These are phyloP conservation scores for Apodemus agrarius DNA, from an alignment of 2,797 vertebrate genomes.

Conservation along the genomic window DNA sequence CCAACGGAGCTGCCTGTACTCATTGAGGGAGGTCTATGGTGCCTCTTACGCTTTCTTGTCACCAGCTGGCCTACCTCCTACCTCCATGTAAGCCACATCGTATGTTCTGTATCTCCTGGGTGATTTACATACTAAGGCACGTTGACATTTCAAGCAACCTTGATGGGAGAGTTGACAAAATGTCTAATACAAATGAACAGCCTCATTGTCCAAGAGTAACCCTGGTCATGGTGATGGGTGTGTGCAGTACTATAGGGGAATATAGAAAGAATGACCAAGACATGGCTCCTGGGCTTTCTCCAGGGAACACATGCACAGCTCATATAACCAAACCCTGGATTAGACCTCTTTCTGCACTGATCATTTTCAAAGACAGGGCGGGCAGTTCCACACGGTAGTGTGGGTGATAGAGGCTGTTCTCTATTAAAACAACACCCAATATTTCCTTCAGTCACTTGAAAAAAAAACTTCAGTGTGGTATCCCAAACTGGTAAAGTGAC, in stretches of 20 bases:
- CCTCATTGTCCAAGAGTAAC: neutral
- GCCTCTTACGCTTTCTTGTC: neutral
- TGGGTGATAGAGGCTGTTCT: neutral
- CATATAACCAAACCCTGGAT: neutral
- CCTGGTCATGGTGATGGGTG: neutral
- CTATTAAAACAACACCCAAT: neutral
- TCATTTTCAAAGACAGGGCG: neutral
- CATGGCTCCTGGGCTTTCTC: neutral
- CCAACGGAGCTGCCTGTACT: neutral
- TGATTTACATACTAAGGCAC: neutral
- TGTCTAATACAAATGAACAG: neutral
- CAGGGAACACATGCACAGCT: neutral
- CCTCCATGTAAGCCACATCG: neutral
- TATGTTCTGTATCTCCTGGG: neutral
- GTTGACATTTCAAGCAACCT: conserved; percentile 28
- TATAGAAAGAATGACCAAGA: neutral
- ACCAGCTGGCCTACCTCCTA: neutral
- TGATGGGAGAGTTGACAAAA: neutral
- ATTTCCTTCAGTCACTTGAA: neutral
- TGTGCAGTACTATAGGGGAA: neutral
- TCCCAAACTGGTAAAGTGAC: neutral
- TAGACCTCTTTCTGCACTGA: neutral
- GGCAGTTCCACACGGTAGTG: neutral
- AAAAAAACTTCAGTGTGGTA: neutral
- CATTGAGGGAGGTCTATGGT: accelerated